Evolutionary conservation across 2,113 vertebrate species (phyloP).

Genomic region (Himantopus leucocephalus): DNA sequence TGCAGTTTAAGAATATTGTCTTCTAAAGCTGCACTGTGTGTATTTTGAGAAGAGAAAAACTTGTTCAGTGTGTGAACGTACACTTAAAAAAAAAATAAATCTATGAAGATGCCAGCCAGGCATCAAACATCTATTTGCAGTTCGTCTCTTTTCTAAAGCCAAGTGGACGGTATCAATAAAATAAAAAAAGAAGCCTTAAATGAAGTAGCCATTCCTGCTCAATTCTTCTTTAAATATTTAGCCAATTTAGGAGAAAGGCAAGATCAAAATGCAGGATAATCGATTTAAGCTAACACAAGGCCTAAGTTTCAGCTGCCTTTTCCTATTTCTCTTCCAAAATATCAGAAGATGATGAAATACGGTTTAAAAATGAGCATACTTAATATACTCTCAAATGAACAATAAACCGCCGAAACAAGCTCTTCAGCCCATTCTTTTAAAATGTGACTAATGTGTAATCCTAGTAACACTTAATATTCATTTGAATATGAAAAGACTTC

Average conservation of each 20-base stretch:
- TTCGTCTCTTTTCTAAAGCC: not conserved
- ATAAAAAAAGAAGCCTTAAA: not conserved
- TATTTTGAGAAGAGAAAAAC: not conserved
- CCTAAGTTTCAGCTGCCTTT: not conserved
- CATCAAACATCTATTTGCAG: not conserved
- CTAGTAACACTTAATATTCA: constrained; percentile 19
- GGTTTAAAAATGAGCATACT: constrained; percentile 10
- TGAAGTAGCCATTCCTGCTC: not conserved
- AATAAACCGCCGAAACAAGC: constrained; percentile 31
- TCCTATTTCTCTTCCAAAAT: not conserved
- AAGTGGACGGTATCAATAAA: not conserved
- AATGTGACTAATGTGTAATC: not conserved
- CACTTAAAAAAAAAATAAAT: not conserved
- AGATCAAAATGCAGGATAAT: constrained; percentile 9
- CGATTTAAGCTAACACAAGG: not conserved
- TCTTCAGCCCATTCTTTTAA: not conserved
- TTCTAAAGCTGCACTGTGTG: not conserved
- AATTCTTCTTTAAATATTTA: not conserved
- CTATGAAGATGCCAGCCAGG: not conserved
- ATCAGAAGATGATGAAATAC: not conserved
- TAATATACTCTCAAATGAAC: not conserved
- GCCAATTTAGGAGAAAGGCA: not conserved
- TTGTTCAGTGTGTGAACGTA: not conserved
- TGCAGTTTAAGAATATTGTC: not conserved
- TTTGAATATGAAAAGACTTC: constrained; percentile 74